Percentiles rank a stretch among this genome's conserved stretches.
phyloP scores from a whole-genome alignment of 2,888 invertebrate genomes.

The Zootermopsis nevadensis region DNA sequence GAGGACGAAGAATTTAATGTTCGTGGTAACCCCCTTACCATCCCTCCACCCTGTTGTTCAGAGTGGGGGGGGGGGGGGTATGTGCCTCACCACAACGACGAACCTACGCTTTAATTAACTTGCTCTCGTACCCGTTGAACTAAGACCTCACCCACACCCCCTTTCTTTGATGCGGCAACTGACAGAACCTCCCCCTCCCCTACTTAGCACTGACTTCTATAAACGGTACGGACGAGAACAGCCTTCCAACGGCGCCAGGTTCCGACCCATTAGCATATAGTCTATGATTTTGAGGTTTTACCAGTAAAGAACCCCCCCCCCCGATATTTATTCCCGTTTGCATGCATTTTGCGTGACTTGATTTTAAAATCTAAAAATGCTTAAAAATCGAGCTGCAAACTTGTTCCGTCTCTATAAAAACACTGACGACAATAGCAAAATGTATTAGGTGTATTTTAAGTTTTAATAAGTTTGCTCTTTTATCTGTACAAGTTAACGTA shows the following conservation, averaged over 20 bases:
- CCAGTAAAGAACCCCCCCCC: background rate
- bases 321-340: background rate
- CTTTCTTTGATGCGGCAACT: background rate
- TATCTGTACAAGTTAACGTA: too few relatives aligned
- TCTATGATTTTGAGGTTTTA: background rate
- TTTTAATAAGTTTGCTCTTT: too few relatives aligned
- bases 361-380: background rate
- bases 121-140: background rate
- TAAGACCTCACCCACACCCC: background rate
- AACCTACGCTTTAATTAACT: constrained; percentile 26
- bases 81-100: constrained; percentile 16
- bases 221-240: background rate
- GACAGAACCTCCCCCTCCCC: background rate
- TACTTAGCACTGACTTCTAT: background rate
- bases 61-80: background rate
- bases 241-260: background rate
- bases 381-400: too few relatives aligned
- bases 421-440: too few relatives aligned
- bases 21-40: background rate
- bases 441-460: too few relatives aligned
- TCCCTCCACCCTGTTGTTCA: background rate
- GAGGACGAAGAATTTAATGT: background rate
- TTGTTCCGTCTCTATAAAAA: too few relatives aligned
- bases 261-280: background rate
- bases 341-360: background rate